phyloP scores from a whole-genome alignment of 2,797 vertebrate species.

The Aldrovandia affinis region DNA sequence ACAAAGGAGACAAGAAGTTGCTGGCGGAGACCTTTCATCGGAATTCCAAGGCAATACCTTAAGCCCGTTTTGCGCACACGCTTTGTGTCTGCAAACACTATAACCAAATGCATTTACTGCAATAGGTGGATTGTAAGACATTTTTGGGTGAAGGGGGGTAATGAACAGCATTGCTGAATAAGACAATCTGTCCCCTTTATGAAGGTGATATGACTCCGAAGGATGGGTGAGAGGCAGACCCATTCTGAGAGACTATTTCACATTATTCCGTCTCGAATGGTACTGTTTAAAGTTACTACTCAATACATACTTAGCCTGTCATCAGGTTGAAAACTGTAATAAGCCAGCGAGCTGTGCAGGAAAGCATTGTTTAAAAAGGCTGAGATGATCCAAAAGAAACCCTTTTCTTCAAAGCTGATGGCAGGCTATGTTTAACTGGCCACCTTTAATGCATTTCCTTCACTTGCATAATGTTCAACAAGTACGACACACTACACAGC shows the following conservation, averaged over 20 bases:
- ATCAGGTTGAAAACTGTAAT: too few relatives aligned
- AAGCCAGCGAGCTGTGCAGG: too few relatives aligned
- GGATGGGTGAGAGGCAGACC: neutral
- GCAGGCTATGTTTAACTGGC: too few relatives aligned
- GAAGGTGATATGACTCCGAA: neutral
- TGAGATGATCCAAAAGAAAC: too few relatives aligned
- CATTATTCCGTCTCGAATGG: neutral
- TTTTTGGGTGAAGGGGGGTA: neutral
- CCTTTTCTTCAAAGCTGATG: too few relatives aligned
- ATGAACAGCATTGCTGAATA: neutral
- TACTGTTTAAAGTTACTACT: neutral
- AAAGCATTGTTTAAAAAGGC: too few relatives aligned
- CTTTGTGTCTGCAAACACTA: neutral
- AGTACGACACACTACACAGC: too few relatives aligned
- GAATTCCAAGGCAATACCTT: constrained; percentile 14
- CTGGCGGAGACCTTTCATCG: neutral
- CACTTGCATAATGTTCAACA: too few relatives aligned
- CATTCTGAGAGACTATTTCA: neutral
- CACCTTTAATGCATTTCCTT: too few relatives aligned
- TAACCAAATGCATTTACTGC: neutral
- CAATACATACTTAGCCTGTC: too few relatives aligned
- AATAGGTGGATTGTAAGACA: neutral
- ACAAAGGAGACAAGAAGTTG: neutral
- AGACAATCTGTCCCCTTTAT: neutral
- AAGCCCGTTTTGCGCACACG: neutral